Percentiles rank a stretch among this genome's conserved stretches.
Evolutionary conservation across 2,113 vertebrate genomes (phyloP).

Genomic region (Nanger granti): DNA sequence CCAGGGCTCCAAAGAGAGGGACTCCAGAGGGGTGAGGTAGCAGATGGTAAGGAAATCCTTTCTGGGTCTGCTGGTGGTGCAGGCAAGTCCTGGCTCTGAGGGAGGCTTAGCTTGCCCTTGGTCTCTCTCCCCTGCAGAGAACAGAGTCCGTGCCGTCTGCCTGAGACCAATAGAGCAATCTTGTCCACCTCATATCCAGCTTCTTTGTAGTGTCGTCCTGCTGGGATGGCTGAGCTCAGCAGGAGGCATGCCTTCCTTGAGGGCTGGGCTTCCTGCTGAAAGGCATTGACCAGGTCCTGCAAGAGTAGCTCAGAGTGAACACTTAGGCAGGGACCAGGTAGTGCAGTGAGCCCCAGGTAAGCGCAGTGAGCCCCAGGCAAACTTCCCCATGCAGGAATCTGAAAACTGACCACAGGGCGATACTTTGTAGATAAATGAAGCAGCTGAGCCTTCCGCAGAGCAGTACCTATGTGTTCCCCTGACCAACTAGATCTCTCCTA

Average conservation of each 20-base stretch:
- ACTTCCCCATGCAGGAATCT: not conserved
- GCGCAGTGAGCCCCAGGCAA: no score
- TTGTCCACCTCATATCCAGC: constrained; percentile 82
- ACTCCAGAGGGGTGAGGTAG: no score
- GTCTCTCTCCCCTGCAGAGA: not conserved
- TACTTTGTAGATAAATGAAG: rapidly evolving
- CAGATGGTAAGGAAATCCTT: not conserved
- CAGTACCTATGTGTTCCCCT: not conserved
- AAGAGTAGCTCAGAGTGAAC: not conserved
- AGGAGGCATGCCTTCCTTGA: constrained; percentile 75
- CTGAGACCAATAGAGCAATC: constrained; percentile 71
- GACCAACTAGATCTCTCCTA: not conserved
- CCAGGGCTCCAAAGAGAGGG: not conserved
- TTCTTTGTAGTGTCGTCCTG: constrained; percentile 76
- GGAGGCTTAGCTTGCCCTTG: not conserved
- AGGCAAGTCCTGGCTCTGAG: not conserved
- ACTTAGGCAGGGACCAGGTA: no score
- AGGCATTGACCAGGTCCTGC: not conserved
- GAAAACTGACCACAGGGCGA: not conserved
- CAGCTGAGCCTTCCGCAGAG: not conserved
- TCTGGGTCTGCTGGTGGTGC: not conserved
- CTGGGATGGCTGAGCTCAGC: constrained; percentile 82
- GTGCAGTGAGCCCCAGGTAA: no score
- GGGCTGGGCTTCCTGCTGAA: constrained; percentile 73
- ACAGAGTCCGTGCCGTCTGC: no score